phyloP scores from a whole-genome alignment of 2,113 vertebrate species.

The Pantherophis guttatus region DNA sequence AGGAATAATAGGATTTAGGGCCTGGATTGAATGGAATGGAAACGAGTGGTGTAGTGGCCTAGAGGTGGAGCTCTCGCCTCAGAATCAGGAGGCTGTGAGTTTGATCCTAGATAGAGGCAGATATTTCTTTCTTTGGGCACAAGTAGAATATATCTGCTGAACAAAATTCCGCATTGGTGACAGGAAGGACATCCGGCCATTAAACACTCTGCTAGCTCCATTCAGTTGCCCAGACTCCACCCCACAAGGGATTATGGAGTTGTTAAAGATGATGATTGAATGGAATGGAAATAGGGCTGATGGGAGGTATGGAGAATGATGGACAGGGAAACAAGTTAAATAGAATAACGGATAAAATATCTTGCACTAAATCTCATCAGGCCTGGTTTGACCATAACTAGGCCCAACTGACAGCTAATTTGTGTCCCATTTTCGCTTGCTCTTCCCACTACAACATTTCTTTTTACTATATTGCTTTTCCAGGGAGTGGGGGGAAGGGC shows the following conservation, averaged over 20 bases:
- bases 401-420: neutral
- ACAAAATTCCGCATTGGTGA: too few relatives aligned
- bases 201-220: too few relatives aligned
- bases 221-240: too few relatives aligned
- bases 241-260: too few relatives aligned
- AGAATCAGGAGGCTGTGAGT: too few relatives aligned
- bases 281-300: neutral
- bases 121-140: too few relatives aligned
- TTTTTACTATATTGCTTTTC: neutral
- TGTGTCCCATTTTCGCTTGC: neutral
- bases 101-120: too few relatives aligned
- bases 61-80: too few relatives aligned
- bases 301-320: neutral
- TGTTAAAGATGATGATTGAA: neutral
- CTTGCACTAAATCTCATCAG: neutral
- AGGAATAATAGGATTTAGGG: neutral
- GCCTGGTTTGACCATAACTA: neutral
- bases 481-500: accelerated
- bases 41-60: too few relatives aligned
- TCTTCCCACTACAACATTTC: neutral
- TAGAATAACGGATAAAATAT: neutral
- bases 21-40: neutral
- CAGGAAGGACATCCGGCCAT: too few relatives aligned
- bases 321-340: neutral
- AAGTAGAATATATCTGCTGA: too few relatives aligned